A percentile compares a stretch with the other conserved stretches of the same genome.
Evolutionary conservation across 23 tunicate genomes (phyloP).

Genomic region (Phallusia fumigata): DNA sequence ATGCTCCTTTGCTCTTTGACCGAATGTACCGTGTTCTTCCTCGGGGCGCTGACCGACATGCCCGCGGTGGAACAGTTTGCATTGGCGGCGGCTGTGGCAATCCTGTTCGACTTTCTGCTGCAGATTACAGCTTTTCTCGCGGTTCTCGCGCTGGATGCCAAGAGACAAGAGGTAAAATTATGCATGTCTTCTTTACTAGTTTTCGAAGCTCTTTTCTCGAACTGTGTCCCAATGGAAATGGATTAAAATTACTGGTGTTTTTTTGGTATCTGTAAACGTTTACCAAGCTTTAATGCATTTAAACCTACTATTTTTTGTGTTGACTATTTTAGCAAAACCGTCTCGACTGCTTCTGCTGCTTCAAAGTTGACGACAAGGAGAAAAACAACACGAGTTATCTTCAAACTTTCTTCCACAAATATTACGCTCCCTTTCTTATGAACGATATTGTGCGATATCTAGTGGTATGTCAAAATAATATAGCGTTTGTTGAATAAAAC

Average conservation of each 20-base stretch:
- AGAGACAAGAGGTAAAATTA: slow-evolving; percentile 63
- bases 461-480: slow-evolving; percentile 76
- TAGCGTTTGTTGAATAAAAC: no score
- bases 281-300: no score
- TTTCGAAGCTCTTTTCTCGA: no score
- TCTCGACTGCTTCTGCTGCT: slow-evolving; percentile 77
- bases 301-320: no score
- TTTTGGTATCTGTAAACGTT: no score
- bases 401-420: slow-evolving; percentile 68
- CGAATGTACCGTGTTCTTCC: slow-evolving; percentile 89
- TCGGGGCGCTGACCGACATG: slow-evolving; percentile 93
- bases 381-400: slow-evolving; percentile 30
- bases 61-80: slow-evolving; percentile 99
- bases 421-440: slow-evolving; percentile 94
- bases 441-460: slow-evolving; percentile 78
- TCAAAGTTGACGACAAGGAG: slow-evolving; percentile 30
- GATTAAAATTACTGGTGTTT: no score
- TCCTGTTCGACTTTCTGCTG: slow-evolving; percentile 87
- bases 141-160: slow-evolving; percentile 81
- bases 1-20: slow-evolving; percentile 98
- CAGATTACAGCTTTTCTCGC: slow-evolving; percentile 94
- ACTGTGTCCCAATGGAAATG: no score
- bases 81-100: slow-evolving; percentile 84
- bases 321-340: slow-evolving; percentile 60
- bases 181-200: no score